phyloP scores from a whole-genome alignment of 2,888 invertebrate genomes.

The Dicranocentrus wangi region DNA sequence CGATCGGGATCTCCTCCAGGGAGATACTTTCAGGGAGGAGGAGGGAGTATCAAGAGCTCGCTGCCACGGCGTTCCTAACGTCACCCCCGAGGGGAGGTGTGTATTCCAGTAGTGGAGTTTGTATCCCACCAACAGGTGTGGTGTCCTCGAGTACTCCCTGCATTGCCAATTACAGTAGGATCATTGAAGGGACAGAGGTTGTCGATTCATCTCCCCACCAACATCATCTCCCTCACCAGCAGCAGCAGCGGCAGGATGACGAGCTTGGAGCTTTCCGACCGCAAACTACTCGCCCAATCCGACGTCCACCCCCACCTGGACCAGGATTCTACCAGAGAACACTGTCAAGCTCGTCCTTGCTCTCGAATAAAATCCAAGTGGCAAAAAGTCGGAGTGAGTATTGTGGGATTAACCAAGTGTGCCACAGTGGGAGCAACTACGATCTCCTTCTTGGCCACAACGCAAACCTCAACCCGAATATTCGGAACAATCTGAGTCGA shows the following conservation, averaged over 20 bases:
- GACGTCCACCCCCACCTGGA: conserved; percentile 44
- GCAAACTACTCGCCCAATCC: conserved; percentile 26
- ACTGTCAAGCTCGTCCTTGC: conserved; percentile 58
- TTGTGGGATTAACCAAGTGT: conserved; percentile 64
- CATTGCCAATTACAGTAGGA: conserved; percentile 21
- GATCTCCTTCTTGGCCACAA: conserved; percentile 48
- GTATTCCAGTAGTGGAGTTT: not conserved
- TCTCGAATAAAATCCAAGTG: conserved; percentile 57
- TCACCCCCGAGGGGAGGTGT: conserved; percentile 7
- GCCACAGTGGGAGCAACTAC: conserved; percentile 48
- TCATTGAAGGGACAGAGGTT: conserved; percentile 62
- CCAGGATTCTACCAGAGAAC: conserved; percentile 63
- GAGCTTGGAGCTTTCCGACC: conserved; percentile 48
- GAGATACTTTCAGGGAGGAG: conserved; percentile 11
- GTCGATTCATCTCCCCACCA: conserved; percentile 20
- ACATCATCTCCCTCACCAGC: conserved; percentile 32
- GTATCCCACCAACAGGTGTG: not conserved
- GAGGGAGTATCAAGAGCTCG: conserved; percentile 4
- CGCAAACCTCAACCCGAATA: conserved; percentile 55
- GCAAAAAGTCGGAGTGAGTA: conserved; percentile 67
- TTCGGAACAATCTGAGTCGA: conserved; percentile 50
- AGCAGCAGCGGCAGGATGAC: conserved; percentile 42
- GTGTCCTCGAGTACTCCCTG: conserved; percentile 4
- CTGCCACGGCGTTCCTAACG: conserved; percentile 2
- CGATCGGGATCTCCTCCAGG: not conserved